A percentile compares a stretch with the other conserved stretches of the same genome.
phyloP scores from a whole-genome alignment of 2,797 vertebrate species.

The Bryconaethiops microstoma region DNA sequence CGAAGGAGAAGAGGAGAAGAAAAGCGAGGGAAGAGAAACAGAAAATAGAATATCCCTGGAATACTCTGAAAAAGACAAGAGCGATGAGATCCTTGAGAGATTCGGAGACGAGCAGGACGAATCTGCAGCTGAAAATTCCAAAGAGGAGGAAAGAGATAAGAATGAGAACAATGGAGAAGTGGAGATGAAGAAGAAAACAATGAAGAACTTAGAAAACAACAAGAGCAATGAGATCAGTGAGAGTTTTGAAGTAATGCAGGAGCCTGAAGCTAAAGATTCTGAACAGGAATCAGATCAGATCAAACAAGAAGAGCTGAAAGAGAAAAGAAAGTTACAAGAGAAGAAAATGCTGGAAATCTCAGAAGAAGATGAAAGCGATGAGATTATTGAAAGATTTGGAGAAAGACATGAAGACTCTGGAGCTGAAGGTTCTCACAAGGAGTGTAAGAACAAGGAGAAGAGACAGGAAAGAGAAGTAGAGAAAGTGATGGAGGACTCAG shows the following conservation, averaged over 20 bases:
- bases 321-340: no score
- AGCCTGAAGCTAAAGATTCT: background rate
- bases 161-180: background rate
- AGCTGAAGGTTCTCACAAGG: background rate
- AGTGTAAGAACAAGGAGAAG: background rate
- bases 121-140: background rate
- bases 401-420: background rate
- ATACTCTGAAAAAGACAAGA: background rate
- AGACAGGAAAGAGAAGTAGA: background rate
- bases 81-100: conserved; percentile 18
- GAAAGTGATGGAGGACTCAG: background rate
- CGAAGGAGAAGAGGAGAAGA: background rate
- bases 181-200: background rate
- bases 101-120: conserved; percentile 7
- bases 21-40: background rate
- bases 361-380: background rate
- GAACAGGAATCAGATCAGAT: background rate
- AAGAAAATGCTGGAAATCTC: background rate
- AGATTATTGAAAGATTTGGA: conserved; percentile 33
- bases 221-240: conserved; percentile 5
- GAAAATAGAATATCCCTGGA: background rate
- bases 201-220: background rate
- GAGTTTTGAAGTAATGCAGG: conserved; percentile 20
- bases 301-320: background rate
- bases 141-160: background rate